Base-by-base conservation (phyloP, 2,888 invertebrate genomes). In the Pasiphila rectangulata region DNA sequence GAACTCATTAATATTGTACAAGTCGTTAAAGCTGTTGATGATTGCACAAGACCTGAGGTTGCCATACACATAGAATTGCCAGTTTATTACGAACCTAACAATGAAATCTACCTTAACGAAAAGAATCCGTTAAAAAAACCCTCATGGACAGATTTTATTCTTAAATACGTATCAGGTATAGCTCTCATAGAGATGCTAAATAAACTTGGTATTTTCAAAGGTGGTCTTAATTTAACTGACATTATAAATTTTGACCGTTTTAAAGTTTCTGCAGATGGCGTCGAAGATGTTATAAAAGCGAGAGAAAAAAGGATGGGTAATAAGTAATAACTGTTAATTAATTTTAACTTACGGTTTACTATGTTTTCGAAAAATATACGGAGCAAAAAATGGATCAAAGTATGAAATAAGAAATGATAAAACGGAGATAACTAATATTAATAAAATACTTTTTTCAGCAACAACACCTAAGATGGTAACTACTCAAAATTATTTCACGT, bases 61-160 rank as follows among this genome's bases (percentile, higher is more conserved):
- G 46, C 50, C 3, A 56, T 69, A 32, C 46, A 61, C 29, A 51
- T 70, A 17, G 61, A 68, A 37, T 51, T 70, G 36, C 69, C 68
- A 2, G 62, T 59, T 12, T 68, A 66, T 25, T 68, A 63, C 23
- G 40, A 40, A 30, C 68, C 67, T 16, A 45, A 60, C 2, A 50
- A 43, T 15, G 27, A 54, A 15, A 29, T 41, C 46, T 12, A 9
- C 2, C 7, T 16, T 17, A 10, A 32, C 9, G 32, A 4, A 5
- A 38, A 36, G 42, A 44, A 35, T 24, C 24, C 32, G 5, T 24
- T 15, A 5, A 34, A 37, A 19, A 42, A 40, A 16, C 5, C 29
- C 4, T 19, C 52, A 3, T 62, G 63, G 63, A 63, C 55, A 35
- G 63, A 64, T 37, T 37, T 49, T 7, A 45, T 66, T n/a, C 35